These are phyloP conservation scores for Fabriciana adippe DNA, from an alignment of 2,888 invertebrate species.

Conservation along the genomic window DNA sequence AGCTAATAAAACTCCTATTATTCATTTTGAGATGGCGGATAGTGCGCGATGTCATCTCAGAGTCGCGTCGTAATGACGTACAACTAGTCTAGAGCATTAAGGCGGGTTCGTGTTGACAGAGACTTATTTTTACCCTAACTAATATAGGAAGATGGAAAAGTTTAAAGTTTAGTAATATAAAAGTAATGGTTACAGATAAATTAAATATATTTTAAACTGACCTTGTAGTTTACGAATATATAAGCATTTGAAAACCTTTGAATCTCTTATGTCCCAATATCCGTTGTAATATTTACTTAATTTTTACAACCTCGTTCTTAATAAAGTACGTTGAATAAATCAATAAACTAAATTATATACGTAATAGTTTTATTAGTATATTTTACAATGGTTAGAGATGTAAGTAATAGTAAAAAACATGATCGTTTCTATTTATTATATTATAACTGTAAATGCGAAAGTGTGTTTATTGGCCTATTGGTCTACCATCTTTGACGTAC, in stretches of 20 bases:
- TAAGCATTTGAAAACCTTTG: not conserved
- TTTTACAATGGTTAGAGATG: too few species aligned
- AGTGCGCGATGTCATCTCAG: constrained; percentile 42
- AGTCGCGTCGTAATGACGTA: constrained; percentile 62
- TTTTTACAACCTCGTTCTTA: too few species aligned
- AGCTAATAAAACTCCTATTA: constrained; percentile 27
- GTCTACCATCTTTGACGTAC: too few species aligned
- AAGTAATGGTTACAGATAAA: too few species aligned
- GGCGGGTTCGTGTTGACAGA: constrained; percentile 30
- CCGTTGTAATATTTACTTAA: too few species aligned
- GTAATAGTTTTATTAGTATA: too few species aligned
- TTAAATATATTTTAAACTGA: too few species aligned
- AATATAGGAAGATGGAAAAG: constrained; percentile 1
- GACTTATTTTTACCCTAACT: constrained; percentile 25
- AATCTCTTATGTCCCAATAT: not conserved
- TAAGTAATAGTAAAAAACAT: too few species aligned
- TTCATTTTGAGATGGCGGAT: constrained; percentile 30
- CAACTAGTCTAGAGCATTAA: constrained; percentile 45
- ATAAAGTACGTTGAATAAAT: too few species aligned
- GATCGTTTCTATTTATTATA: too few species aligned
- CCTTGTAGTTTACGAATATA: not conserved
- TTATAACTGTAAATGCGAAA: too few species aligned
- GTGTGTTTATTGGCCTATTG: too few species aligned
- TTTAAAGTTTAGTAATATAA: not conserved
- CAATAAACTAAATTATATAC: not conserved